Evolutionary conservation across 2,113 vertebrate genomes (phyloP).

Genomic region (Struthio camelus): DNA sequence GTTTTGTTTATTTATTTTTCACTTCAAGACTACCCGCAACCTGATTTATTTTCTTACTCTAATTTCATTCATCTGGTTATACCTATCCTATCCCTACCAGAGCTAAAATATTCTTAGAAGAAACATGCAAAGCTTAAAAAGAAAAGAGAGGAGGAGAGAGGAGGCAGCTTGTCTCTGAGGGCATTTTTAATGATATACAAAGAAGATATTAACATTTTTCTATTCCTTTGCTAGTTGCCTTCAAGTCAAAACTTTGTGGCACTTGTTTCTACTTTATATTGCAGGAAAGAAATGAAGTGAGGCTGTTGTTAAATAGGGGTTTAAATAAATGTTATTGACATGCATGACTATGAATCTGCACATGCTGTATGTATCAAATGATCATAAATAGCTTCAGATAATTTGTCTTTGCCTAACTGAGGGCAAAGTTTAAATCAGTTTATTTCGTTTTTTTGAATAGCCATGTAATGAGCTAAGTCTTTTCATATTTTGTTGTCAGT

Average conservation of each 20-base stretch:
- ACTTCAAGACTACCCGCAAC: not conserved
- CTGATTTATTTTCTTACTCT: conserved; percentile 46
- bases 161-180: conserved; percentile 6
- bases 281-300: not conserved
- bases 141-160: not conserved
- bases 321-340: conserved; percentile 55
- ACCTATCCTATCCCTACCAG: not conserved
- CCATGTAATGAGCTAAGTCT: conserved; percentile 56
- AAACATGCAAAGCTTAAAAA: conserved; percentile 3
- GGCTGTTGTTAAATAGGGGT: conserved; percentile 7
- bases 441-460: conserved; percentile 29
- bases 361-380: conserved; percentile 16
- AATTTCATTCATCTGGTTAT: conserved; percentile 52
- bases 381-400: conserved; percentile 35
- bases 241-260: conserved; percentile 50
- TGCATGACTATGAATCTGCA: conserved; percentile 57
- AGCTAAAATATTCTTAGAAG: not conserved
- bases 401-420: conserved; percentile 45
- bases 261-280: conserved; percentile 21
- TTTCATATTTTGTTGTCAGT: conserved; percentile 25
- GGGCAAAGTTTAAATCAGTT: conserved; percentile 55
- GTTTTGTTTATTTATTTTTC: not conserved
- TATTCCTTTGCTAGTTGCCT: conserved; percentile 50
- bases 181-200: conserved; percentile 11
- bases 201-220: not conserved